Evolutionary conservation across 2,113 vertebrate genomes (phyloP).

Genomic region (Hippolais icterina): DNA sequence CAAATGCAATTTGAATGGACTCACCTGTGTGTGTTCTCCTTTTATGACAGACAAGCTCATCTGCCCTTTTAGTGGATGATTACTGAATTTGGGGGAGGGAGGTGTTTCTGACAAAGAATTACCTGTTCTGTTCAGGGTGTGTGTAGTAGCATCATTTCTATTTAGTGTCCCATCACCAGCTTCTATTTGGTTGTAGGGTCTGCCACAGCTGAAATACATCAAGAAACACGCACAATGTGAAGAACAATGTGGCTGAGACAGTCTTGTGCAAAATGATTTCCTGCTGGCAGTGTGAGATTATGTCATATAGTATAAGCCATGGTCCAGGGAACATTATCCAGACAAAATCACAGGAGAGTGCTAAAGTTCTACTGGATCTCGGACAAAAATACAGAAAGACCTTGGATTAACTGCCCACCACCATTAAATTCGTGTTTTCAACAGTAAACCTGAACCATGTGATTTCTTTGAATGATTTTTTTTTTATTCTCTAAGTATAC

Average conservation of each 20-base stretch:
- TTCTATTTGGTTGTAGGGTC: conserved; percentile 83
- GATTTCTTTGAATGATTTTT: background rate
- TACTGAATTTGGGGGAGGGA: background rate
- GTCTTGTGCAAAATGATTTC: background rate
- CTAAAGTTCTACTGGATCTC: background rate
- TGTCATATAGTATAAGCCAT: background rate
- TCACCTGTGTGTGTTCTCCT: background rate
- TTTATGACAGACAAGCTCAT: background rate
- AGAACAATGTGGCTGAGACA: background rate
- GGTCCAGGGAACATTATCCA: background rate
- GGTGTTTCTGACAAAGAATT: conserved; percentile 8
- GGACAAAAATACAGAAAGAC: background rate
- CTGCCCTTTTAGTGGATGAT: background rate
- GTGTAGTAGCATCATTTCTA: conserved; percentile 63
- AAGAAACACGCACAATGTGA: background rate
- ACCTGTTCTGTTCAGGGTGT: conserved; percentile 82
- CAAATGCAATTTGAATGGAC: background rate
- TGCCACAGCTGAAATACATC: conserved; percentile 87
- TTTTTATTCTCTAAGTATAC: background rate
- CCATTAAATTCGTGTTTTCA: background rate
- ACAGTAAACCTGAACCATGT: background rate
- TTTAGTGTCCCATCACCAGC: conserved; percentile 78
- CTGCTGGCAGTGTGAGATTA: background rate
- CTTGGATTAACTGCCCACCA: background rate
- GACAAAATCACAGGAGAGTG: background rate